Base-by-base conservation (phyloP, 2,888 invertebrate genomes). In the Agrochola litura region DNA sequence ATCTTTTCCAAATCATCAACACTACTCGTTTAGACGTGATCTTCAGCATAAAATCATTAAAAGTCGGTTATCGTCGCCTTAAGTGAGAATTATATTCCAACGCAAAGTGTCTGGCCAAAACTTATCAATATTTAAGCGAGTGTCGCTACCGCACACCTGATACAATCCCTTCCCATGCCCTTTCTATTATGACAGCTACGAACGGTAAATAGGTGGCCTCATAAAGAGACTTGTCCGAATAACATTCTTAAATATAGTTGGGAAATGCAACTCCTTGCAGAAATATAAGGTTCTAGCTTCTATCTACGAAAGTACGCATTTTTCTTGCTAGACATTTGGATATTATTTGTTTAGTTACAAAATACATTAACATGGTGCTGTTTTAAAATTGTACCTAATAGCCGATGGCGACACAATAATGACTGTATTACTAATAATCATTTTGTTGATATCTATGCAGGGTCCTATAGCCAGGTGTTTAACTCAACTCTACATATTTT, bases 81-180 rank as follows among this genome's bases (percentile, higher is more conserved):
- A 37, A 14, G 22, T 25, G 43, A 61, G 9, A 56, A 63, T 52
- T 52, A 63, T 52, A 69, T 77, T 71, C 41, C 25, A 52, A 70
- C 25, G 16, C 41, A 69, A 70, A 83, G 49, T 66, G 56, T 78
- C n/a, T 49, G 14, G 60, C 25, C 56, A 1, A 65, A 14, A 14
- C 5, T 14, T 41, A 56, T 83, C 56, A 70, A 81, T 81, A 81
- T 83, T 81, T 61, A 83, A 81, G 43, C n/a, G 71, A 65, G 66
- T 37, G 43, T 77, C 41, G 22, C 25, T 41, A 52, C 56, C 43
- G 46, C 22, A 64, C 80, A 77, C 70, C 71, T 83, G 80, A 77
- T 70, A 77, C 56, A 37, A 58, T 37, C 56, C 49, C 49, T 58
- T 65, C 9, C 37, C 22, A 8, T 14, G 4, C n/a, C 30, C 56